A percentile compares a stretch with the other conserved stretches of the same genome.
Evolutionary conservation across 2,113 vertebrate genomes (phyloP).

Genomic region (Oceanites oceanicus): DNA sequence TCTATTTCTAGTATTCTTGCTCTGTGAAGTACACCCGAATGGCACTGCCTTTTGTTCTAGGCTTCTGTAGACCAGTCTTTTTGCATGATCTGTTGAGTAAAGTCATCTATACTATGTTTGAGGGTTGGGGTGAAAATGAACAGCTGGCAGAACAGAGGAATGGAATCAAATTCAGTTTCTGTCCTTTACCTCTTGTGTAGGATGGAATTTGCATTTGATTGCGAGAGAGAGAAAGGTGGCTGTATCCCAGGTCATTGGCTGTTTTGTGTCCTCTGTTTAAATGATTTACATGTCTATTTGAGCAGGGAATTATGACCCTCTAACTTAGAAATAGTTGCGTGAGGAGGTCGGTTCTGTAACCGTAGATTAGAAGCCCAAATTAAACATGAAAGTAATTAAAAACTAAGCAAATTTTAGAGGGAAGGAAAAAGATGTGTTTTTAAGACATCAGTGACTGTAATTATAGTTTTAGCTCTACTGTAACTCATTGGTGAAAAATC

Average conservation of each 20-base stretch:
- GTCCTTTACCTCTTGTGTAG: neutral
- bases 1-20: neutral
- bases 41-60: neutral
- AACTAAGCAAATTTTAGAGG: neutral
- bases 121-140: rapidly evolving
- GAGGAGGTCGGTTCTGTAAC: neutral
- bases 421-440: neutral
- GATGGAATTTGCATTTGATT: neutral
- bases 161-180: neutral
- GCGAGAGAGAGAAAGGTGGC: neutral
- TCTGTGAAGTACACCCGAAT: neutral
- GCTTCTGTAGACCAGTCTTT: neutral
- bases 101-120: neutral
- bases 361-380: neutral
- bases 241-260: neutral
- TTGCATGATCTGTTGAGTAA: neutral
- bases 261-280: neutral
- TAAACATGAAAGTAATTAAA: neutral
- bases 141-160: neutral
- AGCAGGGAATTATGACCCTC: neutral
- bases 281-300: neutral
- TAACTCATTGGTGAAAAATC: neutral
- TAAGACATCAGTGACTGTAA: neutral
- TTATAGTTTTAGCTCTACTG: neutral
- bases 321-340: neutral